These are phyloP conservation scores for Enteromius paludinosus DNA, from an alignment of 2,797 vertebrate species.

Conservation along the genomic window DNA sequence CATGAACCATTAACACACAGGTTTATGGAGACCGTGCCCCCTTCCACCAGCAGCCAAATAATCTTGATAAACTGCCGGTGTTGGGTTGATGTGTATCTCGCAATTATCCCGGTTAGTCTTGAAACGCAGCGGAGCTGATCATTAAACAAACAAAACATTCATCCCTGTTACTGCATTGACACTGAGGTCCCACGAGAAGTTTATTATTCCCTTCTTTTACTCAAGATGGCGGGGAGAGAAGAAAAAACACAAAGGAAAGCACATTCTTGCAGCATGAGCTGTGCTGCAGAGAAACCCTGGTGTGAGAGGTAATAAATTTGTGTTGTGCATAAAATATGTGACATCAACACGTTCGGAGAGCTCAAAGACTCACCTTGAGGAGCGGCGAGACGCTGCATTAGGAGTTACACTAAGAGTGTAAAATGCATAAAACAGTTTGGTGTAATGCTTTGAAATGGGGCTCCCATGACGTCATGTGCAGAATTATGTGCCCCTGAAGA, in stretches of 20 bases:
- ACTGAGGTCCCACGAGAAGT: conserved; percentile 31
- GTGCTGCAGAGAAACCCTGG: conserved; percentile 41
- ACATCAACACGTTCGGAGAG: conserved; percentile 33
- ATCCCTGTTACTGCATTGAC: conserved; percentile 49
- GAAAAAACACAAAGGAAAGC: conserved; percentile 8
- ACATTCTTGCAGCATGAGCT: conserved; percentile 57
- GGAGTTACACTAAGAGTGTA: conserved; percentile 25
- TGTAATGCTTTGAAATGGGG: conserved; percentile 37
- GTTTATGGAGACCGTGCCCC: conserved; percentile 17
- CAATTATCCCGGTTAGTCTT: conserved; percentile 51
- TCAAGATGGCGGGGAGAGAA: conserved; percentile 12
- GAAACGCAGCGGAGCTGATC: conserved; percentile 46
- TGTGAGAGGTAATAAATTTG: conserved; percentile 57
- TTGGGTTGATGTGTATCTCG: conserved; percentile 35
- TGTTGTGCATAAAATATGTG: conserved; percentile 52
- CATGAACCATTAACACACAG: conserved; percentile 47
- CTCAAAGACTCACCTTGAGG: conserved; percentile 35
- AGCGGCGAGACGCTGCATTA: background rate
- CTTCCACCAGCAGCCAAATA: conserved; percentile 41
- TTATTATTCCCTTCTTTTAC: conserved; percentile 55
- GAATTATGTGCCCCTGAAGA: conserved; percentile 45
- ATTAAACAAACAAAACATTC: conserved; percentile 61
- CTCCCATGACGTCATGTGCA: conserved; percentile 51
- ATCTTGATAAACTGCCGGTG: conserved; percentile 48
- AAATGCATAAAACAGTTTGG: conserved; percentile 34